These are phyloP conservation scores for Coptodon rendalli DNA, from an alignment of 2,113 vertebrate genomes.

Conservation along the genomic window DNA sequence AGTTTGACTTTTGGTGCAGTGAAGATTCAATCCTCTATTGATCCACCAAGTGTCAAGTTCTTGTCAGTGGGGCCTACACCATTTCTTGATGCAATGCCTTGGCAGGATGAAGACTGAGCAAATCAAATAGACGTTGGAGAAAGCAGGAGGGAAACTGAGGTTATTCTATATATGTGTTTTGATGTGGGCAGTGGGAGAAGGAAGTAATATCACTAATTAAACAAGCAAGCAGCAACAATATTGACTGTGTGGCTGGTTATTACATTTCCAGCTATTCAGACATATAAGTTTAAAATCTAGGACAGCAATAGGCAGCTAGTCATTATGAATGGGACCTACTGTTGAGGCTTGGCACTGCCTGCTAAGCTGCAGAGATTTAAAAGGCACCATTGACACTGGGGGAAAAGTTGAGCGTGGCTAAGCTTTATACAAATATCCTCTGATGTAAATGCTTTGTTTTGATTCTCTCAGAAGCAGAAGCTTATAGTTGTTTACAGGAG, in stretches of 20 bases:
- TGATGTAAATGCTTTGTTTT: background rate
- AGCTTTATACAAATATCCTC: background rate
- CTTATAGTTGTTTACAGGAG: background rate
- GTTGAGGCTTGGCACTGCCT: background rate
- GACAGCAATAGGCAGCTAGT: background rate
- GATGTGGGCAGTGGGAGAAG: background rate
- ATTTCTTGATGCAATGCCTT: slow-evolving; percentile 35
- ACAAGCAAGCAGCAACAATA: background rate
- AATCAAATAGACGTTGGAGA: background rate
- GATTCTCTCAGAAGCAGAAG: background rate
- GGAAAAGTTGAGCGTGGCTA: background rate
- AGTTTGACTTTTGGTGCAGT: slow-evolving; percentile 40
- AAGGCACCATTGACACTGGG: background rate
- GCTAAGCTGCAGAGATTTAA: background rate
- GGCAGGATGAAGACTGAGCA: background rate
- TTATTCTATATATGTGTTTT: background rate
- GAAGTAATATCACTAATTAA: background rate
- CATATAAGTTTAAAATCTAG: background rate
- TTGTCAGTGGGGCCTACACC: slow-evolving; percentile 40
- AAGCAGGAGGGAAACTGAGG: background rate
- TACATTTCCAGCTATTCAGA: background rate
- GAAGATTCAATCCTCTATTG: slow-evolving; percentile 59
- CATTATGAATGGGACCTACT: background rate
- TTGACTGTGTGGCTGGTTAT: background rate
- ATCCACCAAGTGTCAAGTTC: slow-evolving; percentile 45